phyloP scores from a whole-genome alignment of 2,797 vertebrate species.

The Acestrorhynchus altus region DNA sequence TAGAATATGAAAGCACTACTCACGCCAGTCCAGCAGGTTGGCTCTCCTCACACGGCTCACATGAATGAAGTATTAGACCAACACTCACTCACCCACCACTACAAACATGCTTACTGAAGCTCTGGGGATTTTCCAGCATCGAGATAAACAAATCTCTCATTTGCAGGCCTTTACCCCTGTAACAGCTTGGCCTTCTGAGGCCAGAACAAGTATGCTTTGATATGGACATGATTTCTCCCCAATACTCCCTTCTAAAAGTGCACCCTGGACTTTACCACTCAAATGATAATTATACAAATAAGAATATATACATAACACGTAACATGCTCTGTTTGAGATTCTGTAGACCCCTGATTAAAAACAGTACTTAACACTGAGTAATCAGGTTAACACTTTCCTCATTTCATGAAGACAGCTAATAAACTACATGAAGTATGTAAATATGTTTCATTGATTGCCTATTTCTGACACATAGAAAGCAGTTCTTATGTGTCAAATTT shows the following conservation, averaged over 20 bases:
- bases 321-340: too few relatives aligned
- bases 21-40: slow-evolving; percentile 84
- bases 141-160: slow-evolving; percentile 87
- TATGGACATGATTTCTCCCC: background rate
- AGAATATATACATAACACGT: too few relatives aligned
- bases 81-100: slow-evolving; percentile 73
- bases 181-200: slow-evolving; percentile 25
- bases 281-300: too few relatives aligned
- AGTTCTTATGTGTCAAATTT: too few relatives aligned
- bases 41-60: slow-evolving; percentile 70
- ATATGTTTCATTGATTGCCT: too few relatives aligned
- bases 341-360: too few relatives aligned
- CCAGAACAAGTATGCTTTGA: slow-evolving; percentile 11
- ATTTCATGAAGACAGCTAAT: too few relatives aligned
- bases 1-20: slow-evolving; percentile 91
- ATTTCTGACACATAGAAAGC: too few relatives aligned
- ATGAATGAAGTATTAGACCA: slow-evolving; percentile 85
- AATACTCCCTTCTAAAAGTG: background rate
- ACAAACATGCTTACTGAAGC: slow-evolving; percentile 73
- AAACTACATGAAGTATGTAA: too few relatives aligned
- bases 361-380: too few relatives aligned
- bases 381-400: too few relatives aligned
- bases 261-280: too few relatives aligned
- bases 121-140: slow-evolving; percentile 77
- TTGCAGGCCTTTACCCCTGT: slow-evolving; percentile 78